A percentile compares a stretch with the other conserved stretches of the same genome.
These are phyloP conservation scores for Aegypius monachus DNA, from an alignment of 2,113 vertebrate genomes.

Conservation along the genomic window DNA sequence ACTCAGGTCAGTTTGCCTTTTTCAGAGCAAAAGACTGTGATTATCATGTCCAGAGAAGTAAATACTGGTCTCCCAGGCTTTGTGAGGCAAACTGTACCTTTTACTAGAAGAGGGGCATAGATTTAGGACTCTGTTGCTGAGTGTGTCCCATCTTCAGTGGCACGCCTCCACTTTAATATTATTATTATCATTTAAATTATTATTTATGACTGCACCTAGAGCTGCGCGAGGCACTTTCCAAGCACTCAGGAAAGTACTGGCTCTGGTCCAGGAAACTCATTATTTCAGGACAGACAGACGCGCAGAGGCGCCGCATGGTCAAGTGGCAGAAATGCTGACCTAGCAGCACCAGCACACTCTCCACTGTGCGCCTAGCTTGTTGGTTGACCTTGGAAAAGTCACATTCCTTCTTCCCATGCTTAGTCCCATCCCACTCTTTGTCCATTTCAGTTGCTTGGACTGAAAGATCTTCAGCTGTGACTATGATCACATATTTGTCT, in stretches of 20 bases:
- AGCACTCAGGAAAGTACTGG: slow-evolving; percentile 4
- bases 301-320: not conserved
- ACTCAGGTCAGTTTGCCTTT: not conserved
- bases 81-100: not conserved
- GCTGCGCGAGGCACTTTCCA: not conserved
- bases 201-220: not conserved
- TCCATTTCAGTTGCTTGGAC: not conserved
- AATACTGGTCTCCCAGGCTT: not conserved
- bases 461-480: not conserved
- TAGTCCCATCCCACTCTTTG: not conserved
- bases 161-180: not conserved
- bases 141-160: not conserved
- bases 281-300: not conserved
- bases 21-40: not conserved
- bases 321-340: slow-evolving; percentile 12
- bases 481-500: rapidly evolving
- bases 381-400: not conserved
- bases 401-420: not conserved
- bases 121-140: not conserved
- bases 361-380: rapidly evolving
- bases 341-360: not conserved
- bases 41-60: not conserved
- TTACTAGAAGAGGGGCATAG: not conserved
- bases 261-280: slow-evolving; percentile 18
- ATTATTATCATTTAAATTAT: not conserved